Evolutionary conservation across 2,888 invertebrate genomes (phyloP), one percentile per base, ranked within the genome.

Genomic region (Drosophila buzzatii): DNA sequence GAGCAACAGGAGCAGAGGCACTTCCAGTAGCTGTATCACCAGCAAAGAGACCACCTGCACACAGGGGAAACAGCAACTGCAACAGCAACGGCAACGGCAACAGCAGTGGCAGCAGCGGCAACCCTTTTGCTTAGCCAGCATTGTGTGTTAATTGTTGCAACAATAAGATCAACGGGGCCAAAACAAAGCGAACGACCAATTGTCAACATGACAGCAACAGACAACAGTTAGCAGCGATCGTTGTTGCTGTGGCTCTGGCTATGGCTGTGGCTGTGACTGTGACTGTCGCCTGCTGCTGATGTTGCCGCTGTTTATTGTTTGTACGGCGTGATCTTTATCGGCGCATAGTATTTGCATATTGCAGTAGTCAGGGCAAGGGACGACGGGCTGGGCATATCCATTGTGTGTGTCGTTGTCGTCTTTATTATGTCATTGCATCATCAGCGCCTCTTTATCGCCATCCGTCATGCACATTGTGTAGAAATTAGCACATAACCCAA

Each of bases 171-270:
- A 79, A 82, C 74, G 70, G 81, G 81, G 79, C 81, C 76, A 88
- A 81, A 88, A 82, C 85, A 91, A 90, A 85, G 84, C 82, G 63
- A 57, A 58, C 89, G 63, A 71, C 89, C 84, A 85, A 86, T 86
- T 86, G 92, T 92, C 91, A 92, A 92, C 92, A 92, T 91, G 91
- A 90, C 93, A 92, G 91, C 90, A 89, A 90, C 90, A 88, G 77
- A 76, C 80, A 76, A 80, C 77, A 77, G 77, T 80, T 80, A 77
- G 72, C 52, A 65, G 80, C 81, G 91, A 91, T 92, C 87, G 74
- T 81, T 81, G 88, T 85, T 65, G 60, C 27, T 74, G 66, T 41
- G 51, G 55, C 27, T 27, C 5, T 27, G 23, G 23, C 27, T 27
- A 6, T 27, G 86, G 74, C 81, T 81, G 88, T 85, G 60, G 57